Conservation (phyloP, 2,888 invertebrate genomes). For the Antitype chi region DNA sequence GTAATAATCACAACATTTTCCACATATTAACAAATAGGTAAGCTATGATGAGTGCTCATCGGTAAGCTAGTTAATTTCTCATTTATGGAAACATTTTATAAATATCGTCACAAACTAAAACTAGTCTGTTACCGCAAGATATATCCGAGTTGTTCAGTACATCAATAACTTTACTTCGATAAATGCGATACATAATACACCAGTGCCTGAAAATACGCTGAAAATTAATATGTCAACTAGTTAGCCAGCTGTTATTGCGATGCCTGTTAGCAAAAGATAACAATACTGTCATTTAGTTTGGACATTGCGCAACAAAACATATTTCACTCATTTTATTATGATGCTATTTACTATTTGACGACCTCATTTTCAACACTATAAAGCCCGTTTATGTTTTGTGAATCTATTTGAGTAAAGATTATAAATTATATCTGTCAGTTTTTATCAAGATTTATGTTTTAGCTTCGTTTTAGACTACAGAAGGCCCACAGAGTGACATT, state of each 20-base stretch:
- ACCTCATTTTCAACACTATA: neutral
- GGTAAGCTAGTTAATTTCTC: too few relatives aligned
- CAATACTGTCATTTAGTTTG: neutral
- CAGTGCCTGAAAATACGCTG: neutral
- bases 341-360: neutral
- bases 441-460: neutral
- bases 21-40: too few relatives aligned
- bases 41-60: too few relatives aligned
- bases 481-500: neutral
- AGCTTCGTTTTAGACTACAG: neutral
- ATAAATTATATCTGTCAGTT: neutral
- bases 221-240: slow-evolving; percentile 4
- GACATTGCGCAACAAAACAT: neutral
- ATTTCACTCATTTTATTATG: neutral
- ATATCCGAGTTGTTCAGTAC: too few relatives aligned
- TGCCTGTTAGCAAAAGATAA: slow-evolving; percentile 17
- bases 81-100: too few relatives aligned
- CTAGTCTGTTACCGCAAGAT: too few relatives aligned
- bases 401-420: neutral
- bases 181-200: neutral
- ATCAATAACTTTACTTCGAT: too few relatives aligned
- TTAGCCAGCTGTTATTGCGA: neutral
- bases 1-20: too few relatives aligned
- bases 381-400: neutral
- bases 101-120: too few relatives aligned